Percentiles rank a stretch among this genome's conserved stretches.
phyloP scores from a whole-genome alignment of 2,797 vertebrate genomes.

The Bradypodion ventrale region DNA sequence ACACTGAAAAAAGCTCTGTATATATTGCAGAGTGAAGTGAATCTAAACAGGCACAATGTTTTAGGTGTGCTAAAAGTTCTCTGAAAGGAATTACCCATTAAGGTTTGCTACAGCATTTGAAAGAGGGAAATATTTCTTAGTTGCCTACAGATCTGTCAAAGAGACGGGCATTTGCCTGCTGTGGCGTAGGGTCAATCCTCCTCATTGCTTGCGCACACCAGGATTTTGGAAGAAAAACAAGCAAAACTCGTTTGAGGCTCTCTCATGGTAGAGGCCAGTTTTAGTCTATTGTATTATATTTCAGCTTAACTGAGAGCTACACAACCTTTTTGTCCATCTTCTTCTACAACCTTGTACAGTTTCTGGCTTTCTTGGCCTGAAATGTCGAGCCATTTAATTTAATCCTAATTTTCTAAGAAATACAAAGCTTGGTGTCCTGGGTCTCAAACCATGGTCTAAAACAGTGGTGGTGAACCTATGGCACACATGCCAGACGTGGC shows the following conservation, averaged over 20 bases:
- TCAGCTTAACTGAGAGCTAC: background rate
- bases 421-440: background rate
- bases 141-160: no score
- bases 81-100: background rate
- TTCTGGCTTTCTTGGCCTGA: no score
- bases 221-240: background rate
- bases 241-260: background rate
- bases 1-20: accelerated
- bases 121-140: no score
- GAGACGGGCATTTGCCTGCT: no score
- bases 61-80: background rate
- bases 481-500: no score
- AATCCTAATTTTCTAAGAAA: no score
- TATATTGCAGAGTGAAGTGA: background rate
- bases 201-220: background rate
- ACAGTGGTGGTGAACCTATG: no score
- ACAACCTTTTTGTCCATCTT: background rate
- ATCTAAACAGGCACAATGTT: background rate
- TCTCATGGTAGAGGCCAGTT: no score
- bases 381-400: no score
- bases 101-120: background rate
- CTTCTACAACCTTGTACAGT: background rate
- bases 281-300: no score
- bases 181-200: no score
- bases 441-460: background rate